Base-by-base conservation (phyloP, 2,888 invertebrate genomes). In the Neoascia interrupta region DNA sequence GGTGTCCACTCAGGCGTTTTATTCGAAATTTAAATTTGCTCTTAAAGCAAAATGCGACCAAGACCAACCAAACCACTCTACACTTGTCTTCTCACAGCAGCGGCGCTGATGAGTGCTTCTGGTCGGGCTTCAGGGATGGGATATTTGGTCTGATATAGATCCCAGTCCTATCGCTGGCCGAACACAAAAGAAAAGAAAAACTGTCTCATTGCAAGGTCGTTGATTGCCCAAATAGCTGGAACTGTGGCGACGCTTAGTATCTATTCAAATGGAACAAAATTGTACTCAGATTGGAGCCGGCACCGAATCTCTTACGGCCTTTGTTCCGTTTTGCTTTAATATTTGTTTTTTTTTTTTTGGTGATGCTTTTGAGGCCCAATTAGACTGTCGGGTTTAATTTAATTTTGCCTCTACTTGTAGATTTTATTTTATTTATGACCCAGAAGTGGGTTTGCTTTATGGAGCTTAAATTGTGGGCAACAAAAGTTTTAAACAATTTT, bases 201-300 rank as follows among this genome's bases (percentile, higher is more conserved):
- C 49, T 66, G 66, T 61, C 79, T 73, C 73, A 66, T 54, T 56
- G 73, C 79, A 79, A 79, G 79, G 79, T 73, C 79, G 79, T 73
- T 79, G 79, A 79, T 79, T 79, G 68, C 73, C 79, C 73, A 73
- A 79, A 79, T 79, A 68, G 61, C 60, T 73, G 79, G 73, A 79
- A 79, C 66, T 72, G 53, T 60, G 49, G 28, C 68, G 54, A 58
- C 37, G 43, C 31, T 73, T 28, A 23, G 60, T 26, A 66, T 73
- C 79, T 68, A 79, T 79, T 79, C 73, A 79, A 61, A 66, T 51
- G 49, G 73, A 73, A 79, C 61, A 47, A 43, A 36, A 79, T 47
- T 47, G 10, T 41, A 69, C 19, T 73, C 58, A 64, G 60, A 21
- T 43, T 53, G 37, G 31, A 39, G 56, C 21, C 49, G 43, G 36